Evolutionary conservation across 2,113 vertebrate species (phyloP), one percentile per base, ranked within the genome.

Genomic region (Catharus bicknelli): DNA sequence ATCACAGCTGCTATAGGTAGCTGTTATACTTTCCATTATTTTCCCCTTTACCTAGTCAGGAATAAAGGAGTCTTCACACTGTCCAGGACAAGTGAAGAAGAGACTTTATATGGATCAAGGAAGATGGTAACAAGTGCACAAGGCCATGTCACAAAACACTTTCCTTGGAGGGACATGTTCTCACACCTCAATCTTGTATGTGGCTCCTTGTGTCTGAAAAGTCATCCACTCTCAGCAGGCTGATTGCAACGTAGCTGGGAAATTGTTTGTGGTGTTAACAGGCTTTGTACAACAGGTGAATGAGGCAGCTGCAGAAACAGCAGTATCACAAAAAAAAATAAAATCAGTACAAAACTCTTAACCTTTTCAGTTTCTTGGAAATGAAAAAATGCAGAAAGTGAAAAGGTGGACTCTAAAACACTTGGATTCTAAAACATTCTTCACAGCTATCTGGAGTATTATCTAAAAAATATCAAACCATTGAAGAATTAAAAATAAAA

Each of bases 81-180:
- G 5, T 23, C 32, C 50, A n/a, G 38, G 64, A n/a, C 16, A 76
- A 85, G 22, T 20, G 32, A 36, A 62, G 9, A 64, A 57, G 48
- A 63, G 58, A 40, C 19, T 76, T 86, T 48, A 58, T 2, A 45
- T 6, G 23, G 34, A 54, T 57, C 48, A 50, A 38, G 16, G 38
- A 76, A 67, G 27, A 67, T 10, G 25, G 40, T 42, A 85, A 43
- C 16, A 67, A 29, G 21, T 48, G 53, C 27, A n/a, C 11, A 53
- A 26, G 30, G 18, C 20, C 0, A 0, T 51, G 25, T n/a, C 53
- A 30, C 51, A 40, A 42, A 64, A 51, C 29, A 30, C 34, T 55
- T 40, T 55, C 18, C 30, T 17, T 57, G 45, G 16, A 42, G n/a
- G 22, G 15, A 54, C 12, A 5, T 51, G 6, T 43, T 64, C 50